These are phyloP conservation scores for Heliconius ethilla DNA, from an alignment of 2,888 invertebrate species.

Conservation along the genomic window DNA sequence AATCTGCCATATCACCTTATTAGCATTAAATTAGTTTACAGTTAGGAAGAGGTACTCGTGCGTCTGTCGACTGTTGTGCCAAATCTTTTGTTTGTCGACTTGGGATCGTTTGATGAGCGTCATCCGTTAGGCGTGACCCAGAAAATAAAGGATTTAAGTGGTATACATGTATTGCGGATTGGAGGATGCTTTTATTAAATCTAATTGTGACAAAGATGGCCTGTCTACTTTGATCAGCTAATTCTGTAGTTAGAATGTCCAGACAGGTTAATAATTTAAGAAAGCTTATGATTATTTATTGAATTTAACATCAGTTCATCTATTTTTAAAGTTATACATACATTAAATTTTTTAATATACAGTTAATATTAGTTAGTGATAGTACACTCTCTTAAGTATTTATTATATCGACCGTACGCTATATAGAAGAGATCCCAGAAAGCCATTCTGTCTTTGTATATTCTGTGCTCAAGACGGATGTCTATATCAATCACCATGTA, in stretches of 20 bases:
- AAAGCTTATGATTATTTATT: background rate
- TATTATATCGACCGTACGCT: slow-evolving; percentile 62
- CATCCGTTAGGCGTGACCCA: slow-evolving; percentile 49
- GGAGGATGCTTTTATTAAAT: slow-evolving; percentile 39
- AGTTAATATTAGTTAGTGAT: background rate
- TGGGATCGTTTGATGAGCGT: slow-evolving; percentile 48
- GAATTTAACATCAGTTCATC: background rate
- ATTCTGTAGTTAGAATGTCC: background rate
- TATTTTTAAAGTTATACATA: background rate
- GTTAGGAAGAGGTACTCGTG: slow-evolving; percentile 51
- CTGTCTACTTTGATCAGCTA: background rate
- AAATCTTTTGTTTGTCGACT: slow-evolving; percentile 54
- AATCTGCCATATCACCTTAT: slow-evolving; percentile 29
- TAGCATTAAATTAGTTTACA: slow-evolving; percentile 49
- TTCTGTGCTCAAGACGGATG: slow-evolving; percentile 57
- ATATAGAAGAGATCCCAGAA: slow-evolving; percentile 75
- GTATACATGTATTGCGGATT: slow-evolving; percentile 32
- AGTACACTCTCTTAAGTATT: slow-evolving; percentile 56
- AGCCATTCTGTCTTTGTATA: slow-evolving; percentile 66
- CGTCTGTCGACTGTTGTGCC: slow-evolving; percentile 55
- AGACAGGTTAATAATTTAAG: background rate
- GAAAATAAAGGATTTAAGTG: slow-evolving; percentile 38
- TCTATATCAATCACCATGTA: slow-evolving; percentile 65
- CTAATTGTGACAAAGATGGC: slow-evolving; percentile 25
- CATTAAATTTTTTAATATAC: background rate